A percentile compares a stretch with the other conserved stretches of the same genome.
Evolutionary conservation across 1,140 invertebrate genomes (phyloP).

Genomic region (Caerostris darwini): DNA sequence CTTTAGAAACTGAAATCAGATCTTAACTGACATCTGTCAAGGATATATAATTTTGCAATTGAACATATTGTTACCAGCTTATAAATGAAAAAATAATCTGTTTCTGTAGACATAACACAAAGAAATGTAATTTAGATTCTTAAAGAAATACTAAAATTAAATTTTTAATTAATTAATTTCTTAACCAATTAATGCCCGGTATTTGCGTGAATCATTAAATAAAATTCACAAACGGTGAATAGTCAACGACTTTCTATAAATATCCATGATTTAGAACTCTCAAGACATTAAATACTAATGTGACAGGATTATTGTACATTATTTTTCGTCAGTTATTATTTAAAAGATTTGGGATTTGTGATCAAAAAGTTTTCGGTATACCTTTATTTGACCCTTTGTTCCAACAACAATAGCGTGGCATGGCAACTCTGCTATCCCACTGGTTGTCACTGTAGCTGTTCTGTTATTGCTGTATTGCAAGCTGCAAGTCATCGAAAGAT

Average conservation of each 20-base stretch:
- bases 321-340: neutral
- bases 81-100: too few relatives aligned
- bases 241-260: neutral
- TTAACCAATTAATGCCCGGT: too few relatives aligned
- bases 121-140: too few relatives aligned
- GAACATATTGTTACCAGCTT: too few relatives aligned
- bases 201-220: too few relatives aligned
- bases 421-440: conserved; percentile 83
- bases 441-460: conserved; percentile 85
- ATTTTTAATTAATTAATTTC: too few relatives aligned
- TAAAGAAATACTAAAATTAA: too few relatives aligned
- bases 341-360: neutral
- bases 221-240: neutral
- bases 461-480: conserved; percentile 86
- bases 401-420: conserved; percentile 87
- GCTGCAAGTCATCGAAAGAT: conserved; percentile 85
- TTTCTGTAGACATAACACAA: too few relatives aligned
- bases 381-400: conserved; percentile 86
- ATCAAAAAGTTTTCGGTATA: conserved; percentile 80
- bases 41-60: too few relatives aligned
- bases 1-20: too few relatives aligned
- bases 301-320: neutral
- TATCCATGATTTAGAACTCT: neutral
- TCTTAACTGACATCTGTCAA: too few relatives aligned
- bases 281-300: neutral